Base-by-base conservation (phyloP, 2,797 vertebrate species). In the Anniella stebbinsi region DNA sequence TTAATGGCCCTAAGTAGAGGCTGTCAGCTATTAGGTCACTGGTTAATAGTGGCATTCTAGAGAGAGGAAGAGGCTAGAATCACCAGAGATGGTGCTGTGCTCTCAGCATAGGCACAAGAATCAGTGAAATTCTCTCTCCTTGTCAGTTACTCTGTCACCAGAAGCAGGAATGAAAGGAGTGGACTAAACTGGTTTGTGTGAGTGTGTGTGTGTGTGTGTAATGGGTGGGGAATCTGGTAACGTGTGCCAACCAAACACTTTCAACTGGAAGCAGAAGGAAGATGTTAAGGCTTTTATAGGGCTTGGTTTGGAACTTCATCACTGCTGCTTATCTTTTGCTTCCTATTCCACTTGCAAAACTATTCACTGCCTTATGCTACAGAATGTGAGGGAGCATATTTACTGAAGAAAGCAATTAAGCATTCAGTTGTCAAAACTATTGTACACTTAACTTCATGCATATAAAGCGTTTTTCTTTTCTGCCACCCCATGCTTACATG, bases 1-100 rank as follows among this genome's bases (percentile, higher is more conserved):
- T 94, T 89, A 90, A 87, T 90, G 83, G 87, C 75, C 72, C 85
- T 8, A 89, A 90, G 84, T 90, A 84, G 57, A 93, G 76, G 80
- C 84, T 87, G 91, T 85, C 88, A 91, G 17, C 88, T 67, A 81
- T 87, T 81, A 88, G 90, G 93, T 93, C 88, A 51, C 54, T 36
- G 87, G 88, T 30, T 90, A 73, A 90, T 89, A 81, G 57, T 11
- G 36, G 70, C 60, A 80, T 92, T 70, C 76, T 60, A 84, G 88
- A 72, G 66, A 72, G 13, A 86, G 63, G 66, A 70, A 54, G 10
- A 67, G 30, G 72, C 23, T 87, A 17, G 80, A 72, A 30, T 77
- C 78, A 11, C 87, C 63, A 33, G 86, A 90, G 73, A 90, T 51
- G 87, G 82, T 89, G 92, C 91, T 91, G 77, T 94, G 33, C 73